Percentiles rank a stretch among this genome's conserved stretches.
These are phyloP conservation scores for Argentina silus DNA, from an alignment of 2,797 vertebrate species.

Conservation along the genomic window DNA sequence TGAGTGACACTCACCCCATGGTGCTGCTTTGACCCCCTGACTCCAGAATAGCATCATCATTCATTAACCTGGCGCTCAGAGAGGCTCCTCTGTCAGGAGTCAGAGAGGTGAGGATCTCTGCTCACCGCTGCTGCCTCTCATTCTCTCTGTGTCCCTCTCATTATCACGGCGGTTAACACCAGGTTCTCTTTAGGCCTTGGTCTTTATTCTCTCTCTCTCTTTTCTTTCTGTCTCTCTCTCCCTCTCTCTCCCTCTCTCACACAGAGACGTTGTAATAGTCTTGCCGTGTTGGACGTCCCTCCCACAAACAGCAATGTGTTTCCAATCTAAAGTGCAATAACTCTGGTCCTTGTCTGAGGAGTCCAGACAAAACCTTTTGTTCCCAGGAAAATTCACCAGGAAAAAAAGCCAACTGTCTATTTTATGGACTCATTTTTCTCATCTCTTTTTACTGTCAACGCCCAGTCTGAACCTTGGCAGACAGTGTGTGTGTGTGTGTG, in stretches of 20 bases:
- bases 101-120: slow-evolving; percentile 17
- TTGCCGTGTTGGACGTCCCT: slow-evolving; percentile 53
- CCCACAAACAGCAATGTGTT: slow-evolving; percentile 71
- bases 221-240: slow-evolving; percentile 7
- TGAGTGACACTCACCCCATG: slow-evolving; percentile 59
- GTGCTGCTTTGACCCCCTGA: slow-evolving; percentile 62
- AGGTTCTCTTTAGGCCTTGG: slow-evolving; percentile 16
- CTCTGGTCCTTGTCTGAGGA: slow-evolving; percentile 31
- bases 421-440: slow-evolving; percentile 56
- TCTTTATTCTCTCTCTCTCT: background rate
- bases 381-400: slow-evolving; percentile 59
- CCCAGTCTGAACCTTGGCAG: slow-evolving; percentile 52
- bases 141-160: slow-evolving; percentile 1
- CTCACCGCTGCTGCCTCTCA: background rate
- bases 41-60: slow-evolving; percentile 48
- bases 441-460: slow-evolving; percentile 58
- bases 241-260: background rate
- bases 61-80: slow-evolving; percentile 54
- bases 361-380: slow-evolving; percentile 52
- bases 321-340: slow-evolving; percentile 65
- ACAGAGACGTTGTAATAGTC: slow-evolving; percentile 3
- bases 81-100: slow-evolving; percentile 13
- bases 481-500: slow-evolving; percentile 40
- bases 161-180: too few relatives aligned
- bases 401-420: slow-evolving; percentile 60